Conservation (phyloP, 2,113 vertebrate species). For the Nymphicus hollandicus region DNA sequence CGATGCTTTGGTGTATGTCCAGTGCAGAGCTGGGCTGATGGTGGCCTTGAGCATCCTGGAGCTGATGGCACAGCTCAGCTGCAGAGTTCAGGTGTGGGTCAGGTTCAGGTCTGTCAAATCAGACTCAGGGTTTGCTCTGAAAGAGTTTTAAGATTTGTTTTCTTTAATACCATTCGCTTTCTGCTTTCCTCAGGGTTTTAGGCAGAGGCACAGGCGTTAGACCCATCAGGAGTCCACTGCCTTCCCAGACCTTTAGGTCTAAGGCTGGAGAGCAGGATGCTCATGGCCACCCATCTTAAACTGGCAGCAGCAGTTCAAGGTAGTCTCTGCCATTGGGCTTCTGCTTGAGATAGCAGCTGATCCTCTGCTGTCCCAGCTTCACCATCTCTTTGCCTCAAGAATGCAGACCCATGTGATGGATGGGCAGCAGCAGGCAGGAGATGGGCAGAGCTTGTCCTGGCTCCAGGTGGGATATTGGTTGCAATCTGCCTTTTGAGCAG, state of each 20-base stretch:
- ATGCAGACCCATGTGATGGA: background rate
- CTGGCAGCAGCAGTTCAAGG: background rate
- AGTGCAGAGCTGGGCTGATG: background rate
- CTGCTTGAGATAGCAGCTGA: background rate
- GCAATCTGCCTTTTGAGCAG: fast-evolving
- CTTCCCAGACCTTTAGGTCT: background rate
- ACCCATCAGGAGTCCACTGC: background rate
- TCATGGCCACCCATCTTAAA: background rate
- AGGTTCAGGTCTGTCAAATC: background rate
- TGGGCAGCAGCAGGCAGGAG: background rate
- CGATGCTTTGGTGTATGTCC: background rate
- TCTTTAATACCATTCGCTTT: background rate
- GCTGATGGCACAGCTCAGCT: background rate
- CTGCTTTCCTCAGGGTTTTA: background rate
- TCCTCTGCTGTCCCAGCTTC: background rate
- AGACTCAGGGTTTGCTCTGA: background rate
- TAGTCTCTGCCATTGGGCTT: background rate
- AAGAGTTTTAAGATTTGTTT: background rate
- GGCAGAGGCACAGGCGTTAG: background rate
- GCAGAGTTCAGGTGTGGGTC: background rate
- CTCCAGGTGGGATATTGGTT: background rate
- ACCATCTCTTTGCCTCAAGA: background rate
- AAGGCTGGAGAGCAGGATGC: background rate
- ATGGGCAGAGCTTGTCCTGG: background rate
- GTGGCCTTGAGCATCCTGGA: fast-evolving